phyloP scores from a whole-genome alignment of 2,888 invertebrate genomes.

The Nipponacmea schrenckii region DNA sequence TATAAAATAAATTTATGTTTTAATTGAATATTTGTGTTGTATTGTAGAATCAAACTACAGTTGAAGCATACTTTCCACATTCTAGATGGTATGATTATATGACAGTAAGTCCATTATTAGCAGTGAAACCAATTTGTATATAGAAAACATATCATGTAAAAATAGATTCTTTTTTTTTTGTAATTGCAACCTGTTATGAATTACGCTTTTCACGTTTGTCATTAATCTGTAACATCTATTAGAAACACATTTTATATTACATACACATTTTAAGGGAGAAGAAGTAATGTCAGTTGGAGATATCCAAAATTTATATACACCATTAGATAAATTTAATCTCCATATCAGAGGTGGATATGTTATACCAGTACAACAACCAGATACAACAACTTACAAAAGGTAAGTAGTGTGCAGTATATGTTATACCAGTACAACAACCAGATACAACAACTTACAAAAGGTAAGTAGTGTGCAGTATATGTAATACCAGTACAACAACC shows the following conservation, averaged over 20 bases:
- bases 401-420: constrained; percentile 11
- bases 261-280: constrained; percentile 39
- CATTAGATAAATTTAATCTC: constrained; percentile 56
- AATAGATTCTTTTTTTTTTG: not conserved
- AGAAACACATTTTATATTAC: too few species aligned
- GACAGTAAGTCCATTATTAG: constrained; percentile 38
- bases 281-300: constrained; percentile 33
- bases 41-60: constrained; percentile 41
- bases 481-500: too few species aligned
- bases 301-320: constrained; percentile 49
- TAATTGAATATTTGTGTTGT: constrained; percentile 4
- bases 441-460: constrained; percentile 45
- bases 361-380: constrained; percentile 58
- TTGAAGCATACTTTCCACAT: constrained; percentile 64
- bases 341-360: constrained; percentile 59
- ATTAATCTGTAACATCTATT: too few species aligned
- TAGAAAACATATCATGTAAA: not conserved
- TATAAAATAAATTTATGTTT: too few species aligned
- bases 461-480: constrained; percentile 23
- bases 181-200: too few species aligned
- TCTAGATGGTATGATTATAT: constrained; percentile 63
- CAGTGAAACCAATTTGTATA: not conserved
- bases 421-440: constrained; percentile 48
- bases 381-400: constrained; percentile 45
- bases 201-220: too few species aligned